Evolutionary conservation across 2,797 vertebrate species (phyloP), one percentile per base, ranked within the genome.

Genomic region (Morus bassanus): DNA sequence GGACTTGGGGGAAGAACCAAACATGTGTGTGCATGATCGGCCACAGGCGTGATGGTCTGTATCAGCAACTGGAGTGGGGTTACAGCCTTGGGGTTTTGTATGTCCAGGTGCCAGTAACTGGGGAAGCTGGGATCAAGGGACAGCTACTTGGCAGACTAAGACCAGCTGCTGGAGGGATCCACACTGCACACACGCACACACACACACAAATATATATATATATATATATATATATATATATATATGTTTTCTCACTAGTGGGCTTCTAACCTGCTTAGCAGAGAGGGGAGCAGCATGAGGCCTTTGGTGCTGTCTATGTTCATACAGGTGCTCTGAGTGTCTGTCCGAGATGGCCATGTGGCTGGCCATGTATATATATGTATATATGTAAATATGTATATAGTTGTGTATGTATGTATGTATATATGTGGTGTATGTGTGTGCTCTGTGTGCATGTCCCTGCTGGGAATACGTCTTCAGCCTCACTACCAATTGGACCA

Each of bases 1-100:
- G 35, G 21, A 61, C 21, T 15, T 63, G 2, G 5, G 2, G 22
- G 3, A 68, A 12, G 35, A 90, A 46, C 5, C 1, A 30, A 68
- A 76, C 17, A 4, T 23, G 35, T n/a, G 9, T 24, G 19, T 31
- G 7, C 10, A 18, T 12, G 37, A 8, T 39, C 37, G 9, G 3
- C 12, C 1, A 9, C 6, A 6, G 3, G 12, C 39, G 2, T 9
- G 31, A 35, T 0, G 4, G 8, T 63, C 61, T 83, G 11, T 28
- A 22, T 7, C 6, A 41, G 43, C n/a, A 75, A 30, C 13, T 64
- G 13, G 21, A 64, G 16, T 4, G 7, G 13, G 27, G 7, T 41
- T 65, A 16, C 18, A 75, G 13, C 2, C 43, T 53, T 8, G 5
- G 10, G 4, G 6, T 24, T 79, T 67, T 21, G 2, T 43, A 11